Percentiles rank a stretch among this genome's conserved stretches.
Evolutionary conservation across 2,888 invertebrate species (phyloP).

Genomic region (Hemaris fuciformis): DNA sequence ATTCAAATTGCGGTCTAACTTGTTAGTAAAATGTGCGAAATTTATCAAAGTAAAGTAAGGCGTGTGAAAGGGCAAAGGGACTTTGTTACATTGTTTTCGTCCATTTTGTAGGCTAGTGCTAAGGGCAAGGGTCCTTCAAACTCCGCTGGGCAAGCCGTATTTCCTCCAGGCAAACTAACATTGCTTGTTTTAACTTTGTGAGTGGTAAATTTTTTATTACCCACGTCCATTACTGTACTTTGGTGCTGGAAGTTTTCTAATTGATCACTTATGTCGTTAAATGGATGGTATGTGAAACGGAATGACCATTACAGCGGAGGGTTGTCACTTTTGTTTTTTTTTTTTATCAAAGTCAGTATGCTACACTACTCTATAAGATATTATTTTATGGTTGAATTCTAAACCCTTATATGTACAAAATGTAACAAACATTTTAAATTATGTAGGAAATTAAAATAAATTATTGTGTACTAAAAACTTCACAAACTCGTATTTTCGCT

Average conservation of each 20-base stretch:
- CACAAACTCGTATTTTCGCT: too few species aligned
- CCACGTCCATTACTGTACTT: neutral
- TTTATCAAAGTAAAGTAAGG: neutral
- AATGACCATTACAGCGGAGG: neutral
- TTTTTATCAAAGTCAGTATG: too few species aligned
- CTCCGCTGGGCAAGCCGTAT: neutral
- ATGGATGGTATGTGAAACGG: neutral
- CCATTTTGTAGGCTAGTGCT: neutral
- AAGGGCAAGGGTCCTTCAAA: neutral
- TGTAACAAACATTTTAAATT: too few species aligned
- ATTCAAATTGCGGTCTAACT: neutral
- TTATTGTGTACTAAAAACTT: too few species aligned
- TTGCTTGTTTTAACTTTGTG: neutral
- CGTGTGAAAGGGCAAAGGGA: slow-evolving; percentile 6
- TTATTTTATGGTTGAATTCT: too few species aligned
- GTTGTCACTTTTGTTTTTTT: neutral
- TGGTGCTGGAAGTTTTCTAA: neutral
- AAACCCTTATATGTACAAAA: too few species aligned
- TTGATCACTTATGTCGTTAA: neutral
- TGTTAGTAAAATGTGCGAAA: neutral
- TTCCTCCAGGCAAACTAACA: neutral
- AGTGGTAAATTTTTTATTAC: slow-evolving; percentile 1
- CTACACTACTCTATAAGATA: too few species aligned
- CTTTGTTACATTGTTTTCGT: slow-evolving; percentile 5
- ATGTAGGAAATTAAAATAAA: too few species aligned